Percentiles rank a stretch among this genome's conserved stretches.
Conservation (phyloP, 2,797 vertebrate species). For the Melanotaenia nigrans region DNA sequence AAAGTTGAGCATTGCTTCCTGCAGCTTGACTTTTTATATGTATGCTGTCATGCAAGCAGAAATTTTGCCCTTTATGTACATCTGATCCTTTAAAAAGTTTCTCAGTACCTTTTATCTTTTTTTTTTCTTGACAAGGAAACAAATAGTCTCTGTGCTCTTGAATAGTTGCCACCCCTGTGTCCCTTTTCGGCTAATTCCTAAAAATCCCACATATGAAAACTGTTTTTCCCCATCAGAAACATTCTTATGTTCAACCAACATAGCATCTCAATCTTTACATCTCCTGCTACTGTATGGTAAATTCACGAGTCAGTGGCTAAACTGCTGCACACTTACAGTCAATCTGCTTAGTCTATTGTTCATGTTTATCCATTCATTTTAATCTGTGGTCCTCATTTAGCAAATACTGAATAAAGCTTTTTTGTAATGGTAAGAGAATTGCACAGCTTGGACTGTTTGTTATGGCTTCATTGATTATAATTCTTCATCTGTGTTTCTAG, state of each 20-base stretch:
- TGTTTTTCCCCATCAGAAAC: conserved; percentile 16
- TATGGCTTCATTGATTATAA: conserved; percentile 14
- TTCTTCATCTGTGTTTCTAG: conserved; percentile 10
- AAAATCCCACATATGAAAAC: conserved; percentile 31
- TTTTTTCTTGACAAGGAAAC: conserved; percentile 12
- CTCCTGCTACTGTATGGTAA: too few relatives aligned
- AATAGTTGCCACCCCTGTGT: conserved; percentile 56
- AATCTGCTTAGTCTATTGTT: not conserved
- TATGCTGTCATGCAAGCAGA: not conserved
- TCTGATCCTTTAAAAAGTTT: conserved; percentile 6
- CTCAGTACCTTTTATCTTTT: conserved; percentile 6
- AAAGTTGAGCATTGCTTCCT: conserved; percentile 19
- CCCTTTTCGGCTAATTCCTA: conserved; percentile 30
- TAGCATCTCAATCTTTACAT: not conserved
- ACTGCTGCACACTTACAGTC: not conserved
- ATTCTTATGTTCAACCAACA: conserved; percentile 1
- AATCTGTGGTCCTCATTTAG: not conserved
- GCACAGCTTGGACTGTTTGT: not conserved
- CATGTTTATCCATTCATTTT: conserved; percentile 4
- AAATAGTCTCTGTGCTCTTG: conserved; percentile 23
- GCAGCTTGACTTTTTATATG: conserved; percentile 14
- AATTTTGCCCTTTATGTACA: not conserved
- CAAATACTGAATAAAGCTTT: not conserved
- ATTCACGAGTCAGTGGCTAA: not conserved
- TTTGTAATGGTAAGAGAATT: too few relatives aligned